Conservation (phyloP, 2,797 vertebrate genomes). For the Danio tinwini region DNA sequence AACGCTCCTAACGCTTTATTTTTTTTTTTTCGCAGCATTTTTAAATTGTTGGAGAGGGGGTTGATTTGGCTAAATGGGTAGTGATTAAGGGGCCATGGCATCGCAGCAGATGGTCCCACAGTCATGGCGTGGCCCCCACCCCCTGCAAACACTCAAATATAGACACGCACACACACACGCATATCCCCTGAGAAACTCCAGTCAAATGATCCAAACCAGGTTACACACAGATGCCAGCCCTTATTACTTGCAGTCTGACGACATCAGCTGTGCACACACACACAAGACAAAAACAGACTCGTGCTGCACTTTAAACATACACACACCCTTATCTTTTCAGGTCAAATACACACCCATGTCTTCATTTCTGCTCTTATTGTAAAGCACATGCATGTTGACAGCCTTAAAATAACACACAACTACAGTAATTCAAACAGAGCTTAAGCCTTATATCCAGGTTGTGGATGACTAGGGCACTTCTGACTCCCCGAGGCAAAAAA, state of each 20-base stretch:
- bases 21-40: background rate
- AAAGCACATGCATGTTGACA: background rate
- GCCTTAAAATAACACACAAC: background rate
- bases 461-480: background rate
- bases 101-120: slow-evolving; percentile 74
- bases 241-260: slow-evolving; percentile 75
- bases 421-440: background rate
- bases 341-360: slow-evolving; percentile 3
- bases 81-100: slow-evolving; percentile 60
- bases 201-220: slow-evolving; percentile 78
- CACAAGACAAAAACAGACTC: slow-evolving; percentile 9
- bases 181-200: slow-evolving; percentile 67
- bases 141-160: slow-evolving; percentile 40
- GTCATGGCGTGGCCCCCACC: slow-evolving; percentile 42
- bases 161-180: slow-evolving; percentile 40
- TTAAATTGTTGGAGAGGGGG: background rate
- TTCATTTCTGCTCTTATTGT: background rate
- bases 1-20: background rate
- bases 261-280: slow-evolving; percentile 71
- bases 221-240: slow-evolving; percentile 80
- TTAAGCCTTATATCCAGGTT: background rate
- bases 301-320: background rate
- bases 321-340: slow-evolving; percentile 27
- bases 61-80: slow-evolving; percentile 41
- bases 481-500: background rate